Conservation (phyloP, 2,797 vertebrate genomes). For the Etheostoma nigrum region DNA sequence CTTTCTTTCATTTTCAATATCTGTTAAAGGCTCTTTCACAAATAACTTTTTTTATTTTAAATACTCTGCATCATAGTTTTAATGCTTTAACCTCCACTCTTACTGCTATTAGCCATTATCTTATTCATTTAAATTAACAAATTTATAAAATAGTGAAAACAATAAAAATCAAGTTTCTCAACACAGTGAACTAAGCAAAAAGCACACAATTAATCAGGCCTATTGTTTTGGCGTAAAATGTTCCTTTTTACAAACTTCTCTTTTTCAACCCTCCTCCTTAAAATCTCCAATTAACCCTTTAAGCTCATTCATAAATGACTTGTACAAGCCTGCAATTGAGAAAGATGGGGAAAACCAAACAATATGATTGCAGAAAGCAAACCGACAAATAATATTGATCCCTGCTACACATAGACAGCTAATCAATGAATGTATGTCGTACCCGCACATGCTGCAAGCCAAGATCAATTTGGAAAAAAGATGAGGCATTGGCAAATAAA, state of each 20-base stretch:
- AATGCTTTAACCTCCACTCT: background rate
- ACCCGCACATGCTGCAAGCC: slow-evolving; percentile 72
- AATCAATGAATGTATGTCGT: slow-evolving; percentile 84
- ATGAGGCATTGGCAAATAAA: slow-evolving; percentile 82
- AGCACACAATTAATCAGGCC: background rate
- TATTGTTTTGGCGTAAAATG: background rate
- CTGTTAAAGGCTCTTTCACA: background rate
- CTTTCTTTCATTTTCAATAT: slow-evolving; percentile 9
- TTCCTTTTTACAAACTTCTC: background rate
- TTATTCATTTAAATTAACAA: background rate
- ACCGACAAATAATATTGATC: slow-evolving; percentile 86
- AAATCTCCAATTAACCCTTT: slow-evolving; percentile 14
- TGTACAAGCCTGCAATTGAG: slow-evolving; percentile 52
- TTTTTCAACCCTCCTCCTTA: background rate
- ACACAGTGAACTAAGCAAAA: background rate
- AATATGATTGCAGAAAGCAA: slow-evolving; percentile 83
- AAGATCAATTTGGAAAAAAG: slow-evolving; percentile 82
- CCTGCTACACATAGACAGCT: slow-evolving; percentile 79
- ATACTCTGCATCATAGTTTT: background rate
- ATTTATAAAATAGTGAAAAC: background rate
- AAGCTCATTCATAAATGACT: slow-evolving; percentile 71
- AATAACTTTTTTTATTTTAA: background rate
- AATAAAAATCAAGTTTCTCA: background rate
- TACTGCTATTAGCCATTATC: background rate
- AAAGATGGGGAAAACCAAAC: slow-evolving; percentile 77